Evolutionary conservation across 2,113 vertebrate species (phyloP), one percentile per base, ranked within the genome.

Genomic region (Cyprinodon tularosa): DNA sequence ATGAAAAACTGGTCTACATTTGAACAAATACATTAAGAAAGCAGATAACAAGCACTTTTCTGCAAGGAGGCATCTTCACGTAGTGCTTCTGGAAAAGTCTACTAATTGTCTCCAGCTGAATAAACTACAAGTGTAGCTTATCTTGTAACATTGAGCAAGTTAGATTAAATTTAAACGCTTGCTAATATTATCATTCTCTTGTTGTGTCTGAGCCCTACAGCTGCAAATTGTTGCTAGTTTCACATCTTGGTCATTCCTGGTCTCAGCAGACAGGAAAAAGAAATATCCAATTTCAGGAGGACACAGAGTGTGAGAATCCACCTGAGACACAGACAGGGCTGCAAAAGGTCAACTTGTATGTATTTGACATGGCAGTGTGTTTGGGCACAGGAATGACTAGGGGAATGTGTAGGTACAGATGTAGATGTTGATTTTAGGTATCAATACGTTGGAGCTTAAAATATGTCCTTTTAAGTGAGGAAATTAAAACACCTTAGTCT

Each of bases 321-420:
- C 85, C 85, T 88, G 90, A 81, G 86, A 90, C 62, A 71, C 75
- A 38, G 60, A 50, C 76, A 68, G 50, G 70, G 66, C 80, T 85
- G 88, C 50, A 66, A 88, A 89, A 90, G 90, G 90, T 92, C 88
- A 90, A 78, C 72, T 65, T 84, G 72, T 69, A 72, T 83, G 72
- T 81, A 48, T 48, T 44, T 71, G 71, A 84, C 81, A 85, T 60
- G 81, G 81, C 57, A 71, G 72, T 81, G 84, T 74, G 20, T 74
- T 38, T 72, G 68, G 57, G 50, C 68, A 72, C 60, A 67, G 77
- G 53, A 73, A 77, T 68, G 59, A 72, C 50, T 14, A 14, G 59
- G 12, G 1, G 68, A 45, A 14, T 38, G 80, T 60, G 73, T 67
- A 29, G 66, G 29, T 2, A 4, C 62, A 44, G 47, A 75, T 37